A percentile compares a stretch with the other conserved stretches of the same genome.
phyloP scores from a whole-genome alignment of 2,797 vertebrate species.

The Acanthopagrus latus region DNA sequence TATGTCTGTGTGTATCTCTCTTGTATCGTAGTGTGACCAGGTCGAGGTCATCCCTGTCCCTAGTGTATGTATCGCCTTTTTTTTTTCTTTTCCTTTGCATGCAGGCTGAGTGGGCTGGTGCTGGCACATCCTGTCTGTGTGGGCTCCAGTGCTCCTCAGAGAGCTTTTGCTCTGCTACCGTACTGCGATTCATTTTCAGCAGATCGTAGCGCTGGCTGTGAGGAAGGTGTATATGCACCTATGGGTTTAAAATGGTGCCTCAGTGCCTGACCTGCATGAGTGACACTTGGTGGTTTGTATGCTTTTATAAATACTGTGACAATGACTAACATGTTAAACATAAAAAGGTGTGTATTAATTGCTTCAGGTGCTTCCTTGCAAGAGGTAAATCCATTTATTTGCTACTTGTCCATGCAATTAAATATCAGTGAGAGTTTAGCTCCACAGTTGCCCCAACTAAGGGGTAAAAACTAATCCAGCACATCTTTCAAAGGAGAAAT shows the following conservation, averaged over 20 bases:
- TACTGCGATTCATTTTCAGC: constrained; percentile 57
- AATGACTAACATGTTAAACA: constrained; percentile 50
- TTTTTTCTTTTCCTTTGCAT: constrained; percentile 81
- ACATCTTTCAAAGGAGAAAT: constrained; percentile 16
- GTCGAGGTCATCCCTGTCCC: constrained; percentile 97
- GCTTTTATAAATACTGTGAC: constrained; percentile 43
- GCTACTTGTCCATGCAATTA: constrained; percentile 10
- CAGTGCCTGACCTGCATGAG: constrained; percentile 61
- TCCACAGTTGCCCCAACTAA: background rate
- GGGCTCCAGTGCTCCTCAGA: constrained; percentile 65
- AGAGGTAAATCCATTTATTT: constrained; percentile 24
- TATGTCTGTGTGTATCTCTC: constrained; percentile 72
- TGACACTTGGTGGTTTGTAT: constrained; percentile 61
- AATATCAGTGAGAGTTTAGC: constrained; percentile 23
- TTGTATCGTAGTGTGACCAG: constrained; percentile 96
- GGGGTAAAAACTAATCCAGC: constrained; percentile 23
- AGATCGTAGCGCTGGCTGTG: constrained; percentile 28
- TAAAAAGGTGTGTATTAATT: constrained; percentile 16
- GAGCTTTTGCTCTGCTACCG: constrained; percentile 52
- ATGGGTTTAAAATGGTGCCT: constrained; percentile 50
- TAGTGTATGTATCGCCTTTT: constrained; percentile 94
- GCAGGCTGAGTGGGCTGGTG: constrained; percentile 75
- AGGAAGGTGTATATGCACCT: constrained; percentile 47
- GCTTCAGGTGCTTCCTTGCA: constrained; percentile 26
- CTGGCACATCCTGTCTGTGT: constrained; percentile 68